Base-by-base conservation (phyloP, 2,797 vertebrate genomes). In the Enteromius thamalakanensis region DNA sequence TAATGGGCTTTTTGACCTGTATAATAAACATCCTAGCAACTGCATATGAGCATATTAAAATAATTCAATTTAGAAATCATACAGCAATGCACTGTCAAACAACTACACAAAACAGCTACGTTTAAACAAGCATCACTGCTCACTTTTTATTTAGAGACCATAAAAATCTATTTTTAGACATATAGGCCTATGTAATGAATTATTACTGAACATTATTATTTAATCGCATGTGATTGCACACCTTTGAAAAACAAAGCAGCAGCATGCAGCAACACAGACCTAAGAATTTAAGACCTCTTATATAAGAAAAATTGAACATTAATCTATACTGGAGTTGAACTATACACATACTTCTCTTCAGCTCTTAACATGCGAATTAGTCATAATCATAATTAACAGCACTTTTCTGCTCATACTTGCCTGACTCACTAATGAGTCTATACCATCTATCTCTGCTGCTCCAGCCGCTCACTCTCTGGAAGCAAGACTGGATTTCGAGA, bases 121-220 rank as follows among this genome's bases (percentile, higher is more conserved):
- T 68, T 12, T 68, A 34, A 34, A 64, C 4, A 0, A 26, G 55
- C 23, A 26, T 37, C 34, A 40, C 9, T 3, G 19, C 65, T 68
- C 65, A 42, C 10, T 14, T 3, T 69, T 12, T 42, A 21, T 69
- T 23, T 14, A 21, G 4, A 37, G 11, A n/a, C 10, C 19, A 0
- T 47, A 26, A 26, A 45, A 17, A 71, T 71, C n/a, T 29, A 47
- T 71, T 71, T 47, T 29, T 47, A 71, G 42, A 29, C 23, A 17
- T 69, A 12, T 45, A 45, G 42, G 42, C 42, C 42, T 45, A 45
- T 45, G 64, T 37, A 45, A 70, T 70, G 23, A 47, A 70, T 70
- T 26, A 47, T 70, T 70, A 29, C 69, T 71, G 42, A 71, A 17
- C 68, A 47, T 47, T 29, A 70, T 47, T 70, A 26, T 70, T 47